These are phyloP conservation scores for Coenobita brevimanus DNA, from an alignment of 1,140 invertebrate genomes.

Conservation along the genomic window DNA sequence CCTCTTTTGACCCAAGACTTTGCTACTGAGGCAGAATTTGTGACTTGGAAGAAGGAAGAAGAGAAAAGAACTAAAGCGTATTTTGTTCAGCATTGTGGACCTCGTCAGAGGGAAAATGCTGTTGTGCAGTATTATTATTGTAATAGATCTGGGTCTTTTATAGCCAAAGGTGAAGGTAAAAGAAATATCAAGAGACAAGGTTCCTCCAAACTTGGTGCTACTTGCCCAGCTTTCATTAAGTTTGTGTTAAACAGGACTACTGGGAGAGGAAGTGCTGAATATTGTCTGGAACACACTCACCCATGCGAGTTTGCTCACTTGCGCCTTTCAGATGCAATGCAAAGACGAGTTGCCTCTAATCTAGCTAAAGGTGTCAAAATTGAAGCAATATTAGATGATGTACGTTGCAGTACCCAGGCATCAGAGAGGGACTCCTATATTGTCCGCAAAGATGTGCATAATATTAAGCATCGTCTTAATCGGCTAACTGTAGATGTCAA, in stretches of 20 bases:
- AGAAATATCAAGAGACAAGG: conserved; percentile 9
- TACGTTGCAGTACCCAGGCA: not conserved
- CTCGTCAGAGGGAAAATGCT: conserved; percentile 12
- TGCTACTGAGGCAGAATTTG: conserved; percentile 3
- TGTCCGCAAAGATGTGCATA: conserved; percentile 25
- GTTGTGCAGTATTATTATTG: conserved; percentile 40
- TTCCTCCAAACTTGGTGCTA: conserved; percentile 27
- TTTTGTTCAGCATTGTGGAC: conserved; percentile 35
- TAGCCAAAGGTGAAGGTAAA: conserved; percentile 22
- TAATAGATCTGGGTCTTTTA: conserved; percentile 33
- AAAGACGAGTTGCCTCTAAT: conserved; percentile 15
- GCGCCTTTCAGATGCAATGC: not conserved
- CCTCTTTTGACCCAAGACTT: conserved; percentile 1
- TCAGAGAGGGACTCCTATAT: conserved; percentile 5
- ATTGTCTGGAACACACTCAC: conserved; percentile 29
- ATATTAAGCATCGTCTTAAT: conserved; percentile 14
- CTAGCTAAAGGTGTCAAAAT: conserved; percentile 18
- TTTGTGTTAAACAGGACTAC: not conserved
- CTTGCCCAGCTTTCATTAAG: conserved; percentile 24
- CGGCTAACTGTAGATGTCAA: conserved; percentile 8
- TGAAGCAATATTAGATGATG: conserved; percentile 22
- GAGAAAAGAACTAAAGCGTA: conserved; percentile 25
- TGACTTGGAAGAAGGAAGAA: conserved; percentile 25
- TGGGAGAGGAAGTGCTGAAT: conserved; percentile 7
- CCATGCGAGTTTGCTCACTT: conserved; percentile 15